A percentile compares a stretch with the other conserved stretches of the same genome.
Evolutionary conservation across 2,113 vertebrate species (phyloP).

Genomic region (Ptyas mucosa): DNA sequence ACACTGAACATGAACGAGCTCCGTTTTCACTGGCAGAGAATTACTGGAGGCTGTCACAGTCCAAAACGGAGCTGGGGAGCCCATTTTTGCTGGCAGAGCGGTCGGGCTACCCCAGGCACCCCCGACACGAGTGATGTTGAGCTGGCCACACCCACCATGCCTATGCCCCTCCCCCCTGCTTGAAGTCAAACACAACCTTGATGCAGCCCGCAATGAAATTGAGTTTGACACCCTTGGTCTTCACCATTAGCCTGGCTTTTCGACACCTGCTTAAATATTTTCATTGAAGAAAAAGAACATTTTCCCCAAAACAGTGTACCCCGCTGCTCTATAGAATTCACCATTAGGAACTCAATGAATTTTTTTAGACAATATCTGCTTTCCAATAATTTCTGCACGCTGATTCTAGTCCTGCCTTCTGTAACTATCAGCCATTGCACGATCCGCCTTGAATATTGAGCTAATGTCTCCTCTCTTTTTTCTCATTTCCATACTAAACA

Average conservation of each 20-base stretch:
- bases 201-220: too few relatives aligned
- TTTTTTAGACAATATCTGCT: neutral
- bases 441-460: neutral
- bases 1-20: too few relatives aligned
- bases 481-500: neutral
- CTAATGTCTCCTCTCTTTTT: neutral
- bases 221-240: neutral
- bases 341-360: neutral
- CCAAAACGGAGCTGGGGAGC: too few relatives aligned
- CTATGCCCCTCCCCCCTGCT: too few relatives aligned
- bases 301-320: neutral
- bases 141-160: too few relatives aligned
- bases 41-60: too few relatives aligned
- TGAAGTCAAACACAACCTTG: too few relatives aligned
- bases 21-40: too few relatives aligned
- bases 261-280: neutral
- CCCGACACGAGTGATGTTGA: too few relatives aligned
- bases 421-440: neutral
- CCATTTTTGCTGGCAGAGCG: too few relatives aligned
- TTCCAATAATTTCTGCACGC: neutral
- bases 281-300: neutral
- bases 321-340: neutral
- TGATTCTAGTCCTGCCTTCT: neutral
- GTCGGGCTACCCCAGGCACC: too few relatives aligned
- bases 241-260: neutral